These are phyloP conservation scores for Phortica magna DNA, from an alignment of 2,888 invertebrate species.

Conservation along the genomic window DNA sequence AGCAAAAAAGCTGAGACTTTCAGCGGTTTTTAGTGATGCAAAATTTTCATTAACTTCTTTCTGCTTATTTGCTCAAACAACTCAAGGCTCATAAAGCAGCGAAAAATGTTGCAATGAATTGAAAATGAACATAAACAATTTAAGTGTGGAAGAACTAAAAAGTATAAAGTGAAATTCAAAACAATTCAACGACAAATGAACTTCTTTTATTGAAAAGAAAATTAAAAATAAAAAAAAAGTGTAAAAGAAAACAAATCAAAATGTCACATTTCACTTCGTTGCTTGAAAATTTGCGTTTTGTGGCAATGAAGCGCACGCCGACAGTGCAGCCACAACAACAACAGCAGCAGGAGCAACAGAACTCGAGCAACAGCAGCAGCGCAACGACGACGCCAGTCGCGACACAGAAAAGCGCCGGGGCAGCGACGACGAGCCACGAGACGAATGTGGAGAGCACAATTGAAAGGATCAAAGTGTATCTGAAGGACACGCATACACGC, in stretches of 20 bases:
- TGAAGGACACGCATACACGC: slow-evolving; percentile 39
- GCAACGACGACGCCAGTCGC: slow-evolving; percentile 49
- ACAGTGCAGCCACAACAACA: slow-evolving; percentile 57
- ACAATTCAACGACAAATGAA: neutral
- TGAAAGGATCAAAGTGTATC: slow-evolving; percentile 58
- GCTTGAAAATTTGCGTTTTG: slow-evolving; percentile 76
- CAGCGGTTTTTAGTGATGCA: too few relatives aligned
- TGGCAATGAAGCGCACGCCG: slow-evolving; percentile 68
- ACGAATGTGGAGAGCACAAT: slow-evolving; percentile 31
- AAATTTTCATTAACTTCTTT: neutral
- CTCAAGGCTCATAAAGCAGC: neutral
- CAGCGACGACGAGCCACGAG: slow-evolving; percentile 32
- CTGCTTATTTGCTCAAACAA: neutral
- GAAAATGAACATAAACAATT: neutral
- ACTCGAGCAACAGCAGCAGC: slow-evolving; percentile 30
- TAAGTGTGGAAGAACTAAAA: neutral
- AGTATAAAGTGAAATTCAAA: neutral
- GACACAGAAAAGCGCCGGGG: slow-evolving; percentile 43
- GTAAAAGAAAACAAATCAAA: slow-evolving; percentile 51
- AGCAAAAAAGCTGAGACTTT: neutral
- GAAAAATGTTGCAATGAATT: neutral
- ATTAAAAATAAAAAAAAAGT: slow-evolving; percentile 23
- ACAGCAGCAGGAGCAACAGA: slow-evolving; percentile 45
- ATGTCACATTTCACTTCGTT: slow-evolving; percentile 77
- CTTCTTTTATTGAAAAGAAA: slow-evolving; percentile 16